A percentile compares a stretch with the other conserved stretches of the same genome.
These are phyloP conservation scores for Montipora capricornis DNA, from an alignment of 64 coral and sea anemone genomes.

Conservation along the genomic window DNA sequence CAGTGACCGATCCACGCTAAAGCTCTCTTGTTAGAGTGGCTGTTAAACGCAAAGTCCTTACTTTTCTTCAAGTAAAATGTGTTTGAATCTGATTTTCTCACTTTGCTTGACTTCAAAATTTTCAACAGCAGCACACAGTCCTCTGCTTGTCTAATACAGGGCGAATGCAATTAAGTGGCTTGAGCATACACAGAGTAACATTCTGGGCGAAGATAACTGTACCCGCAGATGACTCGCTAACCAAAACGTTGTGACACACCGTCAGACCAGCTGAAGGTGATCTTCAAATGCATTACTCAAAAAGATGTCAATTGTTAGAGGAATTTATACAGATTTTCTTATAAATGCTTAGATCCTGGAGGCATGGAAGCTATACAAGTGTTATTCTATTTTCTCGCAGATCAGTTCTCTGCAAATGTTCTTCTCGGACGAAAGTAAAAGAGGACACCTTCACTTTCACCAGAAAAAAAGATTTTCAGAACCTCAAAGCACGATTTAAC, in stretches of 20 bases:
- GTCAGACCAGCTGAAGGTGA: constrained; percentile 27
- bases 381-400: constrained; percentile 1
- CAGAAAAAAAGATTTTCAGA: background rate
- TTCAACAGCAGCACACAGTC: too few species aligned
- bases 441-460: background rate
- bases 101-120: too few species aligned
- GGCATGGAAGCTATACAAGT: background rate
- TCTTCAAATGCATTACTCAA: background rate
- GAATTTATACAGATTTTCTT: background rate
- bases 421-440: background rate
- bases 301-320: background rate
- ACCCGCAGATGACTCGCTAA: background rate
- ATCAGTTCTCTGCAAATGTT: background rate
- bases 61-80: too few species aligned
- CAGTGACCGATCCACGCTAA: too few species aligned
- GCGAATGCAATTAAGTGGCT: background rate
- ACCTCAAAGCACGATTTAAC: too few species aligned
- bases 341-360: background rate
- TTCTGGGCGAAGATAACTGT: background rate
- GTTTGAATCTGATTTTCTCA: too few species aligned
- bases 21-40: too few species aligned
- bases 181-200: background rate
- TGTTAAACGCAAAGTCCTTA: too few species aligned
- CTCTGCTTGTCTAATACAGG: too few species aligned
- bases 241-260: background rate